These are phyloP conservation scores for Hyles lineata DNA, from an alignment of 2,888 invertebrate genomes.

Conservation along the genomic window DNA sequence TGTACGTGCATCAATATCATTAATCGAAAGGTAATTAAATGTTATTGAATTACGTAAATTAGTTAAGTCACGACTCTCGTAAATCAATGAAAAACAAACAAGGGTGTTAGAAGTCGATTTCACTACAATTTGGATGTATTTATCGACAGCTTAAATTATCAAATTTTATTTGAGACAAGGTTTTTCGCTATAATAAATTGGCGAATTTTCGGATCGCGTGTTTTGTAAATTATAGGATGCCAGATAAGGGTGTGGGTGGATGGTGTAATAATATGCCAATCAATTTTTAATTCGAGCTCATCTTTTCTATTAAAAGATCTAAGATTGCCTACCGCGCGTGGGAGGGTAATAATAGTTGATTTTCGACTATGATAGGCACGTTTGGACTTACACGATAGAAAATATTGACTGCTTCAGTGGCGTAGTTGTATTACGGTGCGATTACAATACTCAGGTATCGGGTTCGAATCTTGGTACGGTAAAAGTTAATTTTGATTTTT, in stretches of 20 bases:
- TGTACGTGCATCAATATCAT: constrained; percentile 13
- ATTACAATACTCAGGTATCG: too few relatives aligned
- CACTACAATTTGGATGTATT: constrained; percentile 1
- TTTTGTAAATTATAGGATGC: background rate
- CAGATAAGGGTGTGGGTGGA: constrained; percentile 10
- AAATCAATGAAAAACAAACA: constrained; percentile 9
- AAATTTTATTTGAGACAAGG: background rate
- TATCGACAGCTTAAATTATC: background rate
- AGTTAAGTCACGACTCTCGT: constrained; percentile 18
- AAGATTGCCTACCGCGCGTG: too few relatives aligned
- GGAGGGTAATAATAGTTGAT: too few relatives aligned
- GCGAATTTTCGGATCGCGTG: constrained; percentile 15
- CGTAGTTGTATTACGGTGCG: too few relatives aligned
- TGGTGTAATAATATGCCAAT: constrained; percentile 18
- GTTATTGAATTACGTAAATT: constrained; percentile 27
- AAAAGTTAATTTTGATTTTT: too few relatives aligned
- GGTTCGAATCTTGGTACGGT: too few relatives aligned
- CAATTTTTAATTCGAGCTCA: background rate
- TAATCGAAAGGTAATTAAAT: constrained; percentile 23
- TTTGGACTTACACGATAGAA: too few relatives aligned
- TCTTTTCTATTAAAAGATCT: background rate
- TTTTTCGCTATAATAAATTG: constrained; percentile 1
- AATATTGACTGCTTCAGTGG: too few relatives aligned
- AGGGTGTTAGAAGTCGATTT: background rate
- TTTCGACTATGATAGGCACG: too few relatives aligned